Evolutionary conservation across 2,113 vertebrate genomes (phyloP).

Genomic region (Scopus umbretta): DNA sequence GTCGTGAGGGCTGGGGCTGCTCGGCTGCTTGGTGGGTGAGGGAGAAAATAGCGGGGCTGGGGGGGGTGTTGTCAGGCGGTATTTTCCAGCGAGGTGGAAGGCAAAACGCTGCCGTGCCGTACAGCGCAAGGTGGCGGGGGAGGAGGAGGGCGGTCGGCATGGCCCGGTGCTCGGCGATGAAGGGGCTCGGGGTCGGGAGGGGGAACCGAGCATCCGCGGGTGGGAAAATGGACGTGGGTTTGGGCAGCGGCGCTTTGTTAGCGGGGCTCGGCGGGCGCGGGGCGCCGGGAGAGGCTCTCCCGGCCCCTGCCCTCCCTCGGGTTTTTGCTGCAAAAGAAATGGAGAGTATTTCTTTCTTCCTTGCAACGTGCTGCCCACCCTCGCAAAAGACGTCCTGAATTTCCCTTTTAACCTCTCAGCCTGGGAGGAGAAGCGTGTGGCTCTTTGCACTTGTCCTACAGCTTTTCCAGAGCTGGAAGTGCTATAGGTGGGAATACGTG

Average conservation of each 20-base stretch:
- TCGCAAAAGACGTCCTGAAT: background rate
- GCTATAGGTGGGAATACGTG: background rate
- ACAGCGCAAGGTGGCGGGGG: background rate
- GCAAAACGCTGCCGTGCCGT: background rate
- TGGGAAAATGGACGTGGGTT: background rate
- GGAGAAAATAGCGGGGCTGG: background rate
- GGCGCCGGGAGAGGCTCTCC: constrained; percentile 37
- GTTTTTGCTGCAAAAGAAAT: background rate
- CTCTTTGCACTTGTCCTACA: background rate
- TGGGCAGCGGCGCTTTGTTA: constrained; percentile 52
- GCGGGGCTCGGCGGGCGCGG: constrained; percentile 2
- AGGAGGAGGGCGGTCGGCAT: background rate
- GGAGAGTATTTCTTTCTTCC: background rate
- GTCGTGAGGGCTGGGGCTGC: background rate
- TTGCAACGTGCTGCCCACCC: background rate
- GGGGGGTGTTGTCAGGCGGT: too few relatives aligned
- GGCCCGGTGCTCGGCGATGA: background rate
- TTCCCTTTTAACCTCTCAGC: background rate
- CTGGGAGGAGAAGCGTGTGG: background rate
- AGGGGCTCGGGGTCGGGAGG: background rate
- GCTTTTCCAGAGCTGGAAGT: background rate
- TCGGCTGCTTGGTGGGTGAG: background rate
- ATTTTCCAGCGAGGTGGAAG: background rate
- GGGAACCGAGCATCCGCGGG: background rate
- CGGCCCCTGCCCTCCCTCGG: too few relatives aligned